These are phyloP conservation scores for Phrynosoma blainvillii DNA, from an alignment of 2,113 vertebrate genomes.

Conservation along the genomic window DNA sequence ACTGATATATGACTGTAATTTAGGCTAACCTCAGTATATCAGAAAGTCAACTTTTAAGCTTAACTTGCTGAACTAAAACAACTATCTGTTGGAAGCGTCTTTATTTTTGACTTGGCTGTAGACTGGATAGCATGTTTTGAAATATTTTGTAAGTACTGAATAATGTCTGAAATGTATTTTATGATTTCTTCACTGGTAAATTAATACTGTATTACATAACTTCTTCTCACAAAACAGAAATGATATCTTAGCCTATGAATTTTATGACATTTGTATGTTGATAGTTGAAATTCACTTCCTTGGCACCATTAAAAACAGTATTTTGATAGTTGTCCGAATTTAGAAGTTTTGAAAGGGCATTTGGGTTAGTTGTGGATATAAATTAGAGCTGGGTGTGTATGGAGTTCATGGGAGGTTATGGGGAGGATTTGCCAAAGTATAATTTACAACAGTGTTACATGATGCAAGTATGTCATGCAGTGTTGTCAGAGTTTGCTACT, in stretches of 20 bases:
- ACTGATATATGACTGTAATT: neutral
- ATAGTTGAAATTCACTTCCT: slow-evolving; percentile 40
- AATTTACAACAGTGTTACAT: neutral
- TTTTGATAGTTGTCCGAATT: slow-evolving; percentile 49
- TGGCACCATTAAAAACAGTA: slow-evolving; percentile 65
- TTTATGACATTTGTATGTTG: slow-evolving; percentile 48
- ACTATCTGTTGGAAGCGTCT: slow-evolving; percentile 22
- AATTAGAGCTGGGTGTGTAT: slow-evolving; percentile 52
- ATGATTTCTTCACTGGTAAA: slow-evolving; percentile 60
- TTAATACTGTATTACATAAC: slow-evolving; percentile 51
- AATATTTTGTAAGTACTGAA: slow-evolving; percentile 56
- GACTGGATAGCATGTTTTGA: slow-evolving; percentile 25
- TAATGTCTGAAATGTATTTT: slow-evolving; percentile 43
- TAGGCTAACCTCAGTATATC: accelerated
- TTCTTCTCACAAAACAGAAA: slow-evolving; percentile 57
- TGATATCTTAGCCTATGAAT: slow-evolving; percentile 19
- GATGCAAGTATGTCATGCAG: neutral
- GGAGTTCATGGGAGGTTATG: slow-evolving; percentile 23
- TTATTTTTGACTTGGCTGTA: accelerated
- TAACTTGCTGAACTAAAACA: slow-evolving; percentile 14
- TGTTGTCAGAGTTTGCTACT: neutral
- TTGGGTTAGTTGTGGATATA: slow-evolving; percentile 29
- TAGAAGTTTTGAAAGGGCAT: neutral
- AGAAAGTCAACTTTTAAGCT: neutral
- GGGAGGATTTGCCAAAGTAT: slow-evolving; percentile 16